Base-by-base conservation (phyloP, 2,888 invertebrate genomes). In the Amblyteles armatorius region DNA sequence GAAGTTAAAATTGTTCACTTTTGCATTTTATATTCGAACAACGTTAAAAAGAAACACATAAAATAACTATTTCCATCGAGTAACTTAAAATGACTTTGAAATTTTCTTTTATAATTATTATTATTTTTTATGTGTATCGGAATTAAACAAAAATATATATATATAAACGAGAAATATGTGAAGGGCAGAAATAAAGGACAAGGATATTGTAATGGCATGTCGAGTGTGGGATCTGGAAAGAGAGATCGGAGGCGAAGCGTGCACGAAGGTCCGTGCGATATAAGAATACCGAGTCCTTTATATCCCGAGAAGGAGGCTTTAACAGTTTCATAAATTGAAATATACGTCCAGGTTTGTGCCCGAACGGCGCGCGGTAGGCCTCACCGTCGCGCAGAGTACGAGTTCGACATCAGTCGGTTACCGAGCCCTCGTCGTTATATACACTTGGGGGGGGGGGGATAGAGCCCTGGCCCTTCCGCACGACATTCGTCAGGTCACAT, bases 261-360 rank as follows among this genome's bases (percentile, higher is more conserved):
- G 86, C 74, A 86, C 73, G 74, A 83, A 72, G 79, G 77, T 72
- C 83, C 19, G 50, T 1, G 65, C 76, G 36, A 33, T 26, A 50
- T 26, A 33, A 52, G 33, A 76, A 65, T 68, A 33, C 78, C 16
- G 73, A 33, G 48, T 55, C 72, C 48, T 52, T 40, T 11, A 67
- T 78, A 13, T 73, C 55, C 40, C 55, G 26, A 72, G 22, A 44
- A 72, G 22, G 4, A 33, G 86, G 83, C 82, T 88, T 91, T 89
- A 92, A 92, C 92, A 91, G 91, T 92, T 92, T 91, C 91, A 90
- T 92, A 92, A 92, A 92, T 92, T 92, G 91, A 90, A 92, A 92
- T 92, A 91, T 92, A 92, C 89, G 89, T 81, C 69, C 78, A 48
- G 81, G 81, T 82, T 78, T 78, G 16, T 16, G 69, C 78, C 78